Base-by-base conservation (phyloP, 1,140 invertebrate genomes). In the Papilio glaucus region DNA sequence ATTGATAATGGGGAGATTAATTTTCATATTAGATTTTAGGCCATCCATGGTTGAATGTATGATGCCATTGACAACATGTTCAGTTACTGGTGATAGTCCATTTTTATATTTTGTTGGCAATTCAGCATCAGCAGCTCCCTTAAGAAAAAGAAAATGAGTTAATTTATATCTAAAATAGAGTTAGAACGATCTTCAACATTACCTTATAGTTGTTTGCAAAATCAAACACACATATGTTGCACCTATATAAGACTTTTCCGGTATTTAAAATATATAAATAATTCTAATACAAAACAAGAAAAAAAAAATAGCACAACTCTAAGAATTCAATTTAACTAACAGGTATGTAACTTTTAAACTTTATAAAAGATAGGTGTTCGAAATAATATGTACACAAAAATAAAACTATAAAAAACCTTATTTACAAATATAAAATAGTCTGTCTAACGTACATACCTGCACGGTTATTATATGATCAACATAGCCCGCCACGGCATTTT, bases 381-480 rank as follows among this genome's bases (percentile, higher is more conserved):
- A n/a, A n/a, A n/a, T n/a, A n/a, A n/a, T n/a, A n/a, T n/a, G n/a
- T n/a, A n/a, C n/a, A n/a, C n/a, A n/a, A n/a, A n/a, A n/a, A n/a
- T n/a, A n/a, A n/a, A n/a, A n/a, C n/a, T n/a, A n/a, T n/a, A n/a
- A n/a, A n/a, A n/a, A n/a, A n/a, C n/a, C n/a, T n/a, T n/a, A n/a
- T n/a, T n/a, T n/a, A 33, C 53, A 57, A 53, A 72, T 63, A 26
- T 62, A 61, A 2, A 37, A 67, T n/a, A n/a, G n/a, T n/a, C n/a
- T n/a, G n/a, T n/a, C n/a, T n/a, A 33, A 7, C 45, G 41, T 15
- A 74, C 70, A 37, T 57, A 95, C 94, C 91, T 95, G 94, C 62
- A 95, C 93, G 81, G 90, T 93, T 71, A 95, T 94, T 73, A 95
- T 94, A 75, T 95, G 94, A 77, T 95, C 94, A 15, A 95, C 94